A percentile compares a stretch with the other conserved stretches of the same genome.
Evolutionary conservation across 2,113 vertebrate genomes (phyloP).

Genomic region (Bos indicus): DNA sequence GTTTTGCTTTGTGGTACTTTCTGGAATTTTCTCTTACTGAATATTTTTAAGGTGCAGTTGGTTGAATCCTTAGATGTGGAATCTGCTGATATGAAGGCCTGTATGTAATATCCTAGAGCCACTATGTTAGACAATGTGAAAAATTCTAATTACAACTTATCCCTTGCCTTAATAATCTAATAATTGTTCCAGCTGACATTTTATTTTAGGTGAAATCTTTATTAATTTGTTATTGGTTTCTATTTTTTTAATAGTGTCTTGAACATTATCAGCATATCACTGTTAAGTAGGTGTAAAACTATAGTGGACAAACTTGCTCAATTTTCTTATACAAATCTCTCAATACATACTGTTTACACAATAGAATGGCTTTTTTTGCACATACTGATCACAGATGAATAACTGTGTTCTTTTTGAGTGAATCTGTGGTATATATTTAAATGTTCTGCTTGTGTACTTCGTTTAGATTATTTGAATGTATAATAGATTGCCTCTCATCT

Average conservation of each 20-base stretch:
- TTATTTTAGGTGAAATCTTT: not conserved
- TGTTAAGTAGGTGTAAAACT: not conserved
- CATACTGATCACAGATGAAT: not conserved
- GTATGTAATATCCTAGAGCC: not conserved
- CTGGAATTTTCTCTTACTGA: not conserved
- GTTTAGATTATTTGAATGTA: not conserved
- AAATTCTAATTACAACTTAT: not conserved
- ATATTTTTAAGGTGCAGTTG: not conserved
- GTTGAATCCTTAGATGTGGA: not conserved
- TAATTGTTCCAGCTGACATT: not conserved
- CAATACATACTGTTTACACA: not conserved
- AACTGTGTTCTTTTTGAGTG: not conserved
- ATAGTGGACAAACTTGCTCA: not conserved
- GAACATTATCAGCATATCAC: not conserved
- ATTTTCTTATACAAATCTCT: not conserved
- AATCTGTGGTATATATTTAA: not conserved
- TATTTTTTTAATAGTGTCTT: not conserved
- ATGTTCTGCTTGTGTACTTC: not conserved
- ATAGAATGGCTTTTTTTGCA: not conserved
- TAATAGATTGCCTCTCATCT: not conserved
- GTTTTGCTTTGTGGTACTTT: not conserved
- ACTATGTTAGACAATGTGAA: not conserved
- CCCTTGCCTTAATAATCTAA: not conserved
- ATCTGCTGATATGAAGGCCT: not conserved
- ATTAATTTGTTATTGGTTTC: not conserved